Base-by-base conservation (phyloP, 2,113 vertebrate genomes). In the Chascanopsetta lugubris region DNA sequence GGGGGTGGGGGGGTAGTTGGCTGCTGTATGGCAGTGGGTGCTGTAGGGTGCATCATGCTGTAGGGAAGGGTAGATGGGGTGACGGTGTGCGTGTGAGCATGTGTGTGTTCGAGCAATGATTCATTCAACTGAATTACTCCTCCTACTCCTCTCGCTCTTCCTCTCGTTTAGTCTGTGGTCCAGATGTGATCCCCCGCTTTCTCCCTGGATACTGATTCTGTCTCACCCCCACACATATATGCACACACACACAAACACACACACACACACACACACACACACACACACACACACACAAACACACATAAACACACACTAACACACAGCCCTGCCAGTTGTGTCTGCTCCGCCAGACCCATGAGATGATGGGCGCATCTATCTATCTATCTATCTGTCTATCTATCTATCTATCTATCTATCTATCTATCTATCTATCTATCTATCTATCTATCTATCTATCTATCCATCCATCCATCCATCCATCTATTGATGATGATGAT, bases 131-230 rank as follows among this genome's bases (percentile, higher is more conserved):
- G 69, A 77, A 61, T 72, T 24, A 61, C 60, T 48, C 69, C 66
- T 65, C 66, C 66, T 49, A 42, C 43, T 67, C 42, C 34, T 67
- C 71, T 18, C 42, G 20, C 42, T 70, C 65, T 68, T 72, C 62
- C 75, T 79, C 60, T 75, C 27, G 11, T 55, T 69, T 66, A 61
- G 70, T 56, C 85, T 85, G 79, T 72, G 61, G 81, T 86, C 86
- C 89, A 89, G 87, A 89, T 89, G 87, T 85, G 87, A 79, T 80
- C 66, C 72, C 49, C 42, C 4, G 3, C 50, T 57, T 79, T 83
- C 81, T 86, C 85, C 85, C 85, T 79, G 61, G 83, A 84, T 85
- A 86, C 85, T 69, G 61, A 66, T 73, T 86, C 60, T 79, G 73
- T 66, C 60, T 59, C 79, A 79, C 34, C 3, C 34, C 34, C 13